Conservation (phyloP, 2,113 vertebrate genomes). For the Rhabdomys dilectus region DNA sequence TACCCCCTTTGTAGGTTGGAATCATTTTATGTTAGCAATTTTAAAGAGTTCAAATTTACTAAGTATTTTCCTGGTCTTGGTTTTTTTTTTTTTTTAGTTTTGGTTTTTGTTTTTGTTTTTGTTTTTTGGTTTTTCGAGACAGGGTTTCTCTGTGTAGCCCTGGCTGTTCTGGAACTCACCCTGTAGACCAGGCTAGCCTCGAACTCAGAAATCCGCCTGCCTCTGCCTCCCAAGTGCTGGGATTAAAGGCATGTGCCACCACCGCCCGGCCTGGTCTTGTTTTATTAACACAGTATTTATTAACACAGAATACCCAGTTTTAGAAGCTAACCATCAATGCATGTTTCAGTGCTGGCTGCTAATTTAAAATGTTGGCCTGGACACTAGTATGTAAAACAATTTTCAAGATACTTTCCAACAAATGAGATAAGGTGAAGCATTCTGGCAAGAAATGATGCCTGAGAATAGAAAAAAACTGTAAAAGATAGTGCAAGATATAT, state of each 20-base stretch:
- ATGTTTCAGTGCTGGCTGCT: neutral
- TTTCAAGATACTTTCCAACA: neutral
- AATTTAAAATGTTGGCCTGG: neutral
- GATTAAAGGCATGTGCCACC: no score
- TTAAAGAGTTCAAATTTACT: neutral
- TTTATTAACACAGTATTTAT: constrained; percentile 15
- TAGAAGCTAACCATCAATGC: neutral
- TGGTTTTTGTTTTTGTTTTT: no score
- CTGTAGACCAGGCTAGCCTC: no score
- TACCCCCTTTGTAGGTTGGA: neutral
- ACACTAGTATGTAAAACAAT: constrained; percentile 9
- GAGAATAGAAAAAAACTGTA: neutral
- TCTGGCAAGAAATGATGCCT: constrained; percentile 12
- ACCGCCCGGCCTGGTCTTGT: no score
- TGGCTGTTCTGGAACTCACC: no score
- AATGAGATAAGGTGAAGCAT: constrained; percentile 26
- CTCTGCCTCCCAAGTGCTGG: no score
- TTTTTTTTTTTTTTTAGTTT: no score
- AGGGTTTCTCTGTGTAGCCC: no score
- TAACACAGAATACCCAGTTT: neutral
- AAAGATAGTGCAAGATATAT: neutral
- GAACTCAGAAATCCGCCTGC: no score
- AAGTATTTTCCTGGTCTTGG: neutral
- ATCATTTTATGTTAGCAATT: neutral
- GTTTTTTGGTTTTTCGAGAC: no score